phyloP scores from a whole-genome alignment of 2,113 vertebrate genomes.

The Microtus oregoni region DNA sequence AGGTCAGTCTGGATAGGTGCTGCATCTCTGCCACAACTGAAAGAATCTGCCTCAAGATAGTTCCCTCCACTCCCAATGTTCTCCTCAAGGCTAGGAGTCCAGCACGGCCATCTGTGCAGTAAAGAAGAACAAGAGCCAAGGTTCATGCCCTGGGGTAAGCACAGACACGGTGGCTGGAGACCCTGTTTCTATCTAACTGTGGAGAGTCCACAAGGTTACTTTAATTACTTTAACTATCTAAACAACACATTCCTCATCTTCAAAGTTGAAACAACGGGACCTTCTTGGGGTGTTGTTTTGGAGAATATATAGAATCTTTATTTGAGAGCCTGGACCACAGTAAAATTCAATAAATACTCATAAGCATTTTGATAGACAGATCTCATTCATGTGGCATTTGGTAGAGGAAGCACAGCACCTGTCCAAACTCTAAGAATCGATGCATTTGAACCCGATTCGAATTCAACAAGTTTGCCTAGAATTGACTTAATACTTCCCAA shows the following conservation, averaged over 20 bases:
- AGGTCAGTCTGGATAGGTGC: not conserved
- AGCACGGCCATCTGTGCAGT: fast-evolving
- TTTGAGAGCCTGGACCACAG: not conserved
- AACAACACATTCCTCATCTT: not conserved
- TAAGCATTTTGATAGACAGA: not conserved
- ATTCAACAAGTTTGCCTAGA: not conserved
- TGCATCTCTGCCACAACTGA: fast-evolving
- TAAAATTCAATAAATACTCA: not conserved
- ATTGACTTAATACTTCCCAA: not conserved
- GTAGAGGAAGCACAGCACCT: not conserved
- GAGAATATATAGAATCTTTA: not conserved
- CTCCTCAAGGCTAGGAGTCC: not conserved
- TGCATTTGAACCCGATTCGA: not conserved
- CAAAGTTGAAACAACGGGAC: not conserved
- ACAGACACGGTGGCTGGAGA: not conserved
- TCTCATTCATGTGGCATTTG: not conserved
- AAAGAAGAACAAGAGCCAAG: not conserved
- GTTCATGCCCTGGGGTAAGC: fast-evolving
- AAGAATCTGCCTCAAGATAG: fast-evolving
- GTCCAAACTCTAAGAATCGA: not conserved
- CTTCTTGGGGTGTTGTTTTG: not conserved
- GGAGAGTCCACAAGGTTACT: not conserved
- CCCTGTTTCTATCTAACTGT: not conserved
- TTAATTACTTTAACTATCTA: not conserved
- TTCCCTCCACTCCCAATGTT: fast-evolving